Evolutionary conservation across 1,140 invertebrate species (phyloP).

Genomic region (Lordiphosa mommai): DNA sequence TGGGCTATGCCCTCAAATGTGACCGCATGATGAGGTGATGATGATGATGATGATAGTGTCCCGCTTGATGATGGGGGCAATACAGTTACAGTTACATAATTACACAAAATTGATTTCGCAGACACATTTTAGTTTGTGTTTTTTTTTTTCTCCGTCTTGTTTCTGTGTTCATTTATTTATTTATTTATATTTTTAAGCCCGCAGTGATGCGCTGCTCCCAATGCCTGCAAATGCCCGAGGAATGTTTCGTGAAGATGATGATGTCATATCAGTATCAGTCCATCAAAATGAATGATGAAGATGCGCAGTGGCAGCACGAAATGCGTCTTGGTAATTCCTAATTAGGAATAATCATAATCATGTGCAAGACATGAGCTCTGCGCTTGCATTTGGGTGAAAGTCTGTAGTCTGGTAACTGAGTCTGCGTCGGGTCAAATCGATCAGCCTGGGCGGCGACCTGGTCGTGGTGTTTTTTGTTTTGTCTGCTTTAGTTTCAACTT

Average conservation of each 20-base stretch:
- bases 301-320: conserved; percentile 4
- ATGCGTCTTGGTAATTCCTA: conserved; percentile 14
- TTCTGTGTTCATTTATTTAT: too few relatives aligned
- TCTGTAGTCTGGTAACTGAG: not conserved
- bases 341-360: conserved; percentile 9
- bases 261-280: not conserved
- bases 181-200: not conserved
- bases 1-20: not conserved
- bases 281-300: conserved; percentile 4
- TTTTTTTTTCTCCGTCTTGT: too few relatives aligned
- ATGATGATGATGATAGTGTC: not conserved
- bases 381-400: conserved; percentile 13
- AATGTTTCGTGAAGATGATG: not conserved
- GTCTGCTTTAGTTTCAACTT: not conserved
- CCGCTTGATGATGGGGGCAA: not conserved
- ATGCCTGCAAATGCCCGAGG: conserved; percentile 1
- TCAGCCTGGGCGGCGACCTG: conserved; percentile 12
- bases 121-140: not conserved
- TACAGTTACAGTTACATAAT: conserved; percentile 13
- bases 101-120: conserved; percentile 13
- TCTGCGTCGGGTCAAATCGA: conserved; percentile 9
- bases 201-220: conserved; percentile 1
- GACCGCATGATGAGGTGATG: not conserved
- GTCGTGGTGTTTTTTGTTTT: not conserved
- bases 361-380: conserved; percentile 4